Conservation (phyloP, 2,797 vertebrate species). For the Helicolenus hilgendorfi region DNA sequence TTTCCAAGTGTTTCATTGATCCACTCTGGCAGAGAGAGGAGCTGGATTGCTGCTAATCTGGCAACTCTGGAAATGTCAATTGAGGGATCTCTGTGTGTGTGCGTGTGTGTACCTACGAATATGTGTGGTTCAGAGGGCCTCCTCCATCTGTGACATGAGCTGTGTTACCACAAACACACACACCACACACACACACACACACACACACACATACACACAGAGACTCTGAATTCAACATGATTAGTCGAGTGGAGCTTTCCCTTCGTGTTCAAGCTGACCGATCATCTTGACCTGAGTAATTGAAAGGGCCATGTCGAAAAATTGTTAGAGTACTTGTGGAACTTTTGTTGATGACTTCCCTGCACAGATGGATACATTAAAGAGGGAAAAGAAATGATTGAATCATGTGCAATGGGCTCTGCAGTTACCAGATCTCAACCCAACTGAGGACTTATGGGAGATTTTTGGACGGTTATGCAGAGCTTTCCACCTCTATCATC, state of each 20-base stretch:
- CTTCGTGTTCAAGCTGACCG: conserved; percentile 10
- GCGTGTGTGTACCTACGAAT: neutral
- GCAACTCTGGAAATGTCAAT: conserved; percentile 56
- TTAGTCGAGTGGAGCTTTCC: neutral
- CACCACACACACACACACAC: neutral
- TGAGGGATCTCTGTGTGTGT: neutral
- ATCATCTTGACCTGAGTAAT: conserved; percentile 6
- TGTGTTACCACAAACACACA: neutral
- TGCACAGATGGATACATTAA: neutral
- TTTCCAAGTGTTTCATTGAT: conserved; percentile 61
- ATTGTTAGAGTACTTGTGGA: neutral
- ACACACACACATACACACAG: neutral
- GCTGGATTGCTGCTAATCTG: conserved; percentile 62
- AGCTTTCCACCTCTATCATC: neutral
- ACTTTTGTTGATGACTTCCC: neutral
- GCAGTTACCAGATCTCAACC: neutral
- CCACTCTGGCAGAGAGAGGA: conserved; percentile 42
- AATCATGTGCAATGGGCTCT: neutral
- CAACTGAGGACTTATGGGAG: neutral
- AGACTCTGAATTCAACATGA: conserved; percentile 3
- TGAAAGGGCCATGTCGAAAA: neutral
- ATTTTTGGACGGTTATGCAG: neutral
- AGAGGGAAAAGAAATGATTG: neutral
- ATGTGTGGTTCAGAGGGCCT: neutral
- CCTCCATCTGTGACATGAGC: conserved; percentile 15